These are phyloP conservation scores for Notothenia coriiceps DNA, from an alignment of 2,113 vertebrate species.

Conservation along the genomic window DNA sequence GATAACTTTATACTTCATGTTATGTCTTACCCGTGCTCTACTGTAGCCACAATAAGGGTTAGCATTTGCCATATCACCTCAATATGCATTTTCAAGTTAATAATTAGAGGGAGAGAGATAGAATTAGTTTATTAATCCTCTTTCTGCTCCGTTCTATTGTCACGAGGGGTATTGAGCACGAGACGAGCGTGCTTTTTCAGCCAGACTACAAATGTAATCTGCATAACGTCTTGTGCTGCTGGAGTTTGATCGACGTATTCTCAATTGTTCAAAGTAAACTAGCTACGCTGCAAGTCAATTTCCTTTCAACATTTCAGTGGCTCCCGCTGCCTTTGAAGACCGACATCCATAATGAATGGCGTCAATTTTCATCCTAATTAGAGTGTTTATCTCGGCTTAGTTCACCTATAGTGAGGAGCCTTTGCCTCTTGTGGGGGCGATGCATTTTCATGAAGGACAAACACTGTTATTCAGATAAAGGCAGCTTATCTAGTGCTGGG, in stretches of 20 bases:
- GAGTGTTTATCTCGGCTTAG: conserved; percentile 82
- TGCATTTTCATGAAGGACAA: conserved; percentile 85
- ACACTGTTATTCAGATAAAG: conserved; percentile 77
- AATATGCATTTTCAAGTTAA: conserved; percentile 62
- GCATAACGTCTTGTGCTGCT: conserved; percentile 63
- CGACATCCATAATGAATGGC: conserved; percentile 78
- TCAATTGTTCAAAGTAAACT: conserved; percentile 72
- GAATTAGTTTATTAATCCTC: conserved; percentile 60
- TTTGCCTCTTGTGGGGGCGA: conserved; percentile 72
- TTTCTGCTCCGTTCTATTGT: conserved; percentile 48
- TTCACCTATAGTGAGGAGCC: conserved; percentile 79
- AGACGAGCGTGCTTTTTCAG: conserved; percentile 61
- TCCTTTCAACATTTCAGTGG: conserved; percentile 78
- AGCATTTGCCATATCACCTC: conserved; percentile 44
- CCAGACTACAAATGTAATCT: conserved; percentile 68
- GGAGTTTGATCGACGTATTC: conserved; percentile 69
- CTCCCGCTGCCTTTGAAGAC: conserved; percentile 79
- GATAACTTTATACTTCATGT: background rate
- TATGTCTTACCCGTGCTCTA: conserved; percentile 8
- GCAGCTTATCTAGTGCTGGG: conserved; percentile 73
- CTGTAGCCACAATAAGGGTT: conserved; percentile 1
- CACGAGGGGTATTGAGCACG: conserved; percentile 51
- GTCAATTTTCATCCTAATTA: conserved; percentile 84
- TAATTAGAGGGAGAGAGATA: conserved; percentile 54
- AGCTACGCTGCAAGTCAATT: conserved; percentile 72